phyloP scores from a whole-genome alignment of 1,140 invertebrate species.

The Vanessa atalanta region DNA sequence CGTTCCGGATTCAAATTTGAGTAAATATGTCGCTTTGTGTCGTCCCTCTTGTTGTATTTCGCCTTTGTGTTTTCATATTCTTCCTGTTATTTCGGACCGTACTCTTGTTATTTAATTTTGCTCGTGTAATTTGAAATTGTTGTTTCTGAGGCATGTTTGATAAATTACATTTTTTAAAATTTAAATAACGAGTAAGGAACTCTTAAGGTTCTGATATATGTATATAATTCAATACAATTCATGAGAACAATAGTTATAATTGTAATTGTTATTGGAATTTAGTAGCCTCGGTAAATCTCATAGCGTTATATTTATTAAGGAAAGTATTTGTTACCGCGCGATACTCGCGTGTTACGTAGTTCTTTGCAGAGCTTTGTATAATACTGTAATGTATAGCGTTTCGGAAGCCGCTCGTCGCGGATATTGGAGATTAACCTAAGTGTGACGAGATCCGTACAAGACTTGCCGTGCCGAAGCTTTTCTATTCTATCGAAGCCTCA shows the following conservation, averaged over 20 bases:
- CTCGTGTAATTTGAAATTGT: constrained; percentile 35
- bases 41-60: constrained; percentile 49
- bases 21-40: constrained; percentile 59
- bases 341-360: constrained; percentile 3
- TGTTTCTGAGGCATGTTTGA: constrained; percentile 18
- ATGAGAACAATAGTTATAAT: too few relatives aligned
- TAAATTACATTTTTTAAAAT: constrained; percentile 8
- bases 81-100: constrained; percentile 49
- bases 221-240: too few relatives aligned
- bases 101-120: constrained; percentile 48
- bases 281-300: background rate
- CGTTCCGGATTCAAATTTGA: constrained; percentile 68
- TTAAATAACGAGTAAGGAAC: background rate
- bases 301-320: background rate
- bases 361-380: constrained; percentile 26
- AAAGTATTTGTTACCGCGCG: background rate
- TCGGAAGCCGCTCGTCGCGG: constrained; percentile 54
- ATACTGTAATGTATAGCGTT: constrained; percentile 34
- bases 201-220: too few relatives aligned
- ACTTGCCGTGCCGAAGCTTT: constrained; percentile 56
- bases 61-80: constrained; percentile 58
- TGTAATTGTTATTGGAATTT: too few relatives aligned
- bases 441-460: constrained; percentile 60
- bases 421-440: constrained; percentile 74
- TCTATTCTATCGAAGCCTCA: constrained; percentile 47